Evolutionary conservation across 1,140 invertebrate genomes (phyloP).

Genomic region (Doryteuthis pealeii): DNA sequence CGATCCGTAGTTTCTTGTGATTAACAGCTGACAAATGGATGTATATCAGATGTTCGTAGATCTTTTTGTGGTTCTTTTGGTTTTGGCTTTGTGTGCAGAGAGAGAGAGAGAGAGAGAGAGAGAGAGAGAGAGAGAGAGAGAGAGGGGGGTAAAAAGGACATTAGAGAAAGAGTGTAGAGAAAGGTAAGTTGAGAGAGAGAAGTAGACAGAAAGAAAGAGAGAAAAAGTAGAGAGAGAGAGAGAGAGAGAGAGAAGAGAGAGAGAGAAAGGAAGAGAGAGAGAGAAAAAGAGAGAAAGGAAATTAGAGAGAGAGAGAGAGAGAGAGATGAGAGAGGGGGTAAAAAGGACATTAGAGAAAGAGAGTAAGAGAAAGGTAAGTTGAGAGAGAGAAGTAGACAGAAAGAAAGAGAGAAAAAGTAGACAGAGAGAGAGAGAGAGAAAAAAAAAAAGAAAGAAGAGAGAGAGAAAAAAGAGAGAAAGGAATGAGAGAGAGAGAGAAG

Average conservation of each 20-base stretch:
- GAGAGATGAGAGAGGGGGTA: neutral
- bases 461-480: neutral
- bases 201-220: too few species aligned
- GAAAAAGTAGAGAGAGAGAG: too few species aligned
- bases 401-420: neutral
- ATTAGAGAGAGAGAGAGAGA: too few species aligned
- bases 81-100: too few species aligned
- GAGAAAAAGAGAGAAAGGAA: neutral
- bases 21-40: too few species aligned
- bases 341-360: neutral
- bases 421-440: neutral
- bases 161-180: neutral
- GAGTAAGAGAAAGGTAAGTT: neutral
- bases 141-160: too few species aligned
- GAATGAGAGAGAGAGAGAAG: too few species aligned
- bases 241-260: neutral
- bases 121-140: neutral
- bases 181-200: too few species aligned
- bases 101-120: neutral
- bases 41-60: too few species aligned
- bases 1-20: too few species aligned
- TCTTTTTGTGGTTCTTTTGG: too few species aligned
- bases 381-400: neutral
- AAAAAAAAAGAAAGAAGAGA: neutral
- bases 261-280: neutral